A percentile compares a stretch with the other conserved stretches of the same genome.
phyloP scores from a whole-genome alignment of 2,797 vertebrate species.

The Chrosomus eos region DNA sequence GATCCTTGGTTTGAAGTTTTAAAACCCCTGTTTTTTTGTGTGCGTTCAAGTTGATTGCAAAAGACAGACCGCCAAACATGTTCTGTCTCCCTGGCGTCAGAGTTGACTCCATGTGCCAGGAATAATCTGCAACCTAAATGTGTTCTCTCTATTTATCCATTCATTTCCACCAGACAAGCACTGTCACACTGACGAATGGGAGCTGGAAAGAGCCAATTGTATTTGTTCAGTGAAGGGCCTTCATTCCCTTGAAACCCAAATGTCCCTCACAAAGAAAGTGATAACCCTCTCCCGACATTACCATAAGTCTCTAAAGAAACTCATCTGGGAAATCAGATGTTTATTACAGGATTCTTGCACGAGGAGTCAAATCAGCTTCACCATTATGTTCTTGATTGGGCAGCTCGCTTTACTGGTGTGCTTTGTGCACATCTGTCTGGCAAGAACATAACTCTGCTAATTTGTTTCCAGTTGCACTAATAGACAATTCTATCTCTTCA shows the following conservation, averaged over 20 bases:
- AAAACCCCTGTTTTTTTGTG: neutral
- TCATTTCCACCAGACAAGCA: constrained; percentile 73
- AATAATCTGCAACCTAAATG: constrained; percentile 72
- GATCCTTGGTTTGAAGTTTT: neutral
- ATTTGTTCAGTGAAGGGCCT: constrained; percentile 70
- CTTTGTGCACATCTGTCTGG: constrained; percentile 30
- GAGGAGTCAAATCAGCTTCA: constrained; percentile 34
- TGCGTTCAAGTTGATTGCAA: neutral
- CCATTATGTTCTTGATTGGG: constrained; percentile 11
- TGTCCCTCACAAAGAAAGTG: constrained; percentile 51
- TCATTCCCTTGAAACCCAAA: constrained; percentile 72
- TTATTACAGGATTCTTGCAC: constrained; percentile 39
- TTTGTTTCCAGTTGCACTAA: constrained; percentile 28
- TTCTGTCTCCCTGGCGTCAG: constrained; percentile 18
- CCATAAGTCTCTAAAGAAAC: constrained; percentile 47
- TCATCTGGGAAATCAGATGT: constrained; percentile 33
- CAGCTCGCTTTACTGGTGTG: neutral
- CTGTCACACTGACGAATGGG: constrained; percentile 80
- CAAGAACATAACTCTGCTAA: constrained; percentile 23
- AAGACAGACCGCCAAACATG: neutral
- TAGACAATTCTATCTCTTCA: constrained; percentile 24
- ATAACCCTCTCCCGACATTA: constrained; percentile 16
- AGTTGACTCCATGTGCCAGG: constrained; percentile 63
- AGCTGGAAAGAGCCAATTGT: constrained; percentile 73
- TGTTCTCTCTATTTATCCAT: constrained; percentile 72